Conservation (phyloP, 1,140 invertebrate genomes). For the Zaprionus africanus region DNA sequence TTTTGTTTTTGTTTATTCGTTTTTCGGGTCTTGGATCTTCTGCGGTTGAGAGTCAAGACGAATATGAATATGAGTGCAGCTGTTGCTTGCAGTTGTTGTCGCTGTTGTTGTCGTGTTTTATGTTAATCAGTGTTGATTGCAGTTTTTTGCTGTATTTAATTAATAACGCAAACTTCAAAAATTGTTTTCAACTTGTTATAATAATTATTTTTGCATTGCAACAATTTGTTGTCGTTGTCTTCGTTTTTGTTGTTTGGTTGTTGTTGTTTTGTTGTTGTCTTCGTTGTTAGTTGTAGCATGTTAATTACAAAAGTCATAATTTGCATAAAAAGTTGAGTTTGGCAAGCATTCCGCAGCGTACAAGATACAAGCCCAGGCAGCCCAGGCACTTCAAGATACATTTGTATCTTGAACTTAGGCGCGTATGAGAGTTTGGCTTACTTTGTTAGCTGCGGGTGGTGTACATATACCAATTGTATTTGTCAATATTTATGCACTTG, state of each 20-base stretch:
- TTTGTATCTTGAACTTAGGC: slow-evolving; percentile 29
- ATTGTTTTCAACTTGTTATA: slow-evolving; percentile 52
- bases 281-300: slow-evolving; percentile 30
- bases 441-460: slow-evolving; percentile 5
- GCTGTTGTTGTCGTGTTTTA: slow-evolving; percentile 51
- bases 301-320: slow-evolving; percentile 68
- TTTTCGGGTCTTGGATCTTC: slow-evolving; percentile 56
- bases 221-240: slow-evolving; percentile 57
- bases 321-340: slow-evolving; percentile 73
- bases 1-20: slow-evolving; percentile 31
- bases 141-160: slow-evolving; percentile 64
- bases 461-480: slow-evolving; percentile 10
- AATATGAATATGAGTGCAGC: slow-evolving; percentile 24
- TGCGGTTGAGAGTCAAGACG: slow-evolving; percentile 34
- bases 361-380: slow-evolving; percentile 21
- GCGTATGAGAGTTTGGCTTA: neutral
- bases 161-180: slow-evolving; percentile 75
- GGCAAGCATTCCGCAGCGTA: slow-evolving; percentile 44
- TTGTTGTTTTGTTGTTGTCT: slow-evolving; percentile 45
- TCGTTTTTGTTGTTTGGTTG: slow-evolving; percentile 12
- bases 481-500: slow-evolving; percentile 23
- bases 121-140: slow-evolving; percentile 78
- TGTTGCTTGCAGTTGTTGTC: slow-evolving; percentile 13
- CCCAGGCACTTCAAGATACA: slow-evolving; percentile 34
- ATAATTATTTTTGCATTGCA: slow-evolving; percentile 64